Evolutionary conservation across 2,888 invertebrate genomes (phyloP).

Genomic region (Myathropa florea): DNA sequence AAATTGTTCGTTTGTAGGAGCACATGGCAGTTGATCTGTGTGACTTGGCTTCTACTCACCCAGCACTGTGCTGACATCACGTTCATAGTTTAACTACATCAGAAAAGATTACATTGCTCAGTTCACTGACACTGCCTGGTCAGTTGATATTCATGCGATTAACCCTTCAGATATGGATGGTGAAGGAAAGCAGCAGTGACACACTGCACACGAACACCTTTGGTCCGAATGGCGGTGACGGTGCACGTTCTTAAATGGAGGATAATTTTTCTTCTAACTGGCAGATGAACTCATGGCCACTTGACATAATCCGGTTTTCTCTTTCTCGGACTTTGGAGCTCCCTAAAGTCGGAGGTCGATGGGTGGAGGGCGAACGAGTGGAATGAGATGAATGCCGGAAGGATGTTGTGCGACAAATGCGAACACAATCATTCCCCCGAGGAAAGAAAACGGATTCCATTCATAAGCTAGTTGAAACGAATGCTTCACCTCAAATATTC

Average conservation of each 20-base stretch:
- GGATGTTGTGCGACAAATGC: constrained; percentile 44
- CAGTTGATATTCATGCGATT: constrained; percentile 58
- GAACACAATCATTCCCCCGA: constrained; percentile 31
- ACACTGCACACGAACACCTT: constrained; percentile 17
- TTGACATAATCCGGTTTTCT: constrained; percentile 47
- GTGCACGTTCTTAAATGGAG: constrained; percentile 12
- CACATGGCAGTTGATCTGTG: constrained; percentile 39
- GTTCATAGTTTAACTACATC: constrained; percentile 61
- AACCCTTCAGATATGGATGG: constrained; percentile 16
- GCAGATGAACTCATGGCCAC: background rate
- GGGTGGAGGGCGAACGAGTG: background rate
- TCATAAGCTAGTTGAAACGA: constrained; percentile 21
- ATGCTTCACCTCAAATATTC: constrained; percentile 52
- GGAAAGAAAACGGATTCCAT: constrained; percentile 18
- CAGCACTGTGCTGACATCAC: constrained; percentile 41
- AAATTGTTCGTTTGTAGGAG: constrained; percentile 20
- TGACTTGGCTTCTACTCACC: constrained; percentile 26
- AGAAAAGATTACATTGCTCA: constrained; percentile 48
- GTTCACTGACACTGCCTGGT: constrained; percentile 26
- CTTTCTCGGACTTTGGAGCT: constrained; percentile 1
- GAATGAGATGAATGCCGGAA: background rate
- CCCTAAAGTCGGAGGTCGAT: background rate
- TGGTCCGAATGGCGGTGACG: background rate
- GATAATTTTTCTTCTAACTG: background rate
- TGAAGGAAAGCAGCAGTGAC: background rate